Evolutionary conservation across 2,113 vertebrate species (phyloP).

Genomic region (Castor canadensis): DNA sequence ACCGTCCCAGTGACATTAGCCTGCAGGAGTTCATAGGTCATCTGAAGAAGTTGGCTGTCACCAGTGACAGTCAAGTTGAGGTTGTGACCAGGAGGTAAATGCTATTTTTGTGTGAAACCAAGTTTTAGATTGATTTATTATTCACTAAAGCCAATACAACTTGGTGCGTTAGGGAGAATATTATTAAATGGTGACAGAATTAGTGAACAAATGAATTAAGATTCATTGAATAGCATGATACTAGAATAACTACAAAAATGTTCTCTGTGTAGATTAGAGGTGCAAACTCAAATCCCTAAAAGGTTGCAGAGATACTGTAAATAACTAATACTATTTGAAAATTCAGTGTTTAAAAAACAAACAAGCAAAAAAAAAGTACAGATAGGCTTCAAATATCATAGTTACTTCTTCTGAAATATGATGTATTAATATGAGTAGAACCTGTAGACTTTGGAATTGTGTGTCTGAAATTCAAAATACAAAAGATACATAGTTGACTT

Average conservation of each 20-base stretch:
- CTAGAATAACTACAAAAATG: background rate
- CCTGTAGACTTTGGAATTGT: background rate
- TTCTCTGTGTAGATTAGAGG: background rate
- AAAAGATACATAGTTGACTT: background rate
- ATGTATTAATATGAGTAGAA: background rate
- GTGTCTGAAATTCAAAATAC: background rate
- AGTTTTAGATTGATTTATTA: background rate
- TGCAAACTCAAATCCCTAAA: background rate
- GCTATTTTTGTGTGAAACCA: background rate
- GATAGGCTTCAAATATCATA: background rate
- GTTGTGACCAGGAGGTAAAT: background rate
- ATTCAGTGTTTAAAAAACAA: background rate
- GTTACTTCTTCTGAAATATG: background rate
- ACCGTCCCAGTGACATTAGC: slow-evolving; percentile 92
- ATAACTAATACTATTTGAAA: background rate
- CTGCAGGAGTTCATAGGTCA: slow-evolving; percentile 97
- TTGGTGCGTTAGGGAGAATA: background rate
- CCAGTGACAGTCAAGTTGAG: slow-evolving; percentile 87
- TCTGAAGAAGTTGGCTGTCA: slow-evolving; percentile 93
- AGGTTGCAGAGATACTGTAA: background rate
- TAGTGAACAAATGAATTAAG: background rate
- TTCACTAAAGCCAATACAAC: background rate
- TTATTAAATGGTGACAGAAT: background rate
- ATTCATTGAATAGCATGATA: background rate
- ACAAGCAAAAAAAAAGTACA: background rate